Base-by-base conservation (phyloP, 2,797 vertebrate species). In the Amazonetta brasiliensis region DNA sequence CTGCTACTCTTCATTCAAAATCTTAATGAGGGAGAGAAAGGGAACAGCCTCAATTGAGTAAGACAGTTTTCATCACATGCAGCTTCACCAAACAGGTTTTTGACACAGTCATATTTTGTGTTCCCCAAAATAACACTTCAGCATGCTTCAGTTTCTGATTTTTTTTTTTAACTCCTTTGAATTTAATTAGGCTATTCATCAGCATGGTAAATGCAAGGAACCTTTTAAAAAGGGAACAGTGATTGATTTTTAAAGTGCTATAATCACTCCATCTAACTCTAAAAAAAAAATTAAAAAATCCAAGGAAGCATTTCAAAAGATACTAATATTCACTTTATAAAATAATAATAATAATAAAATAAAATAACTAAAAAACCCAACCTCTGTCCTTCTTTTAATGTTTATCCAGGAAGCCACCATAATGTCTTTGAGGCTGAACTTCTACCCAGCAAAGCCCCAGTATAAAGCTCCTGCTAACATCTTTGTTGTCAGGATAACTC, bases 181-280 rank as follows among this genome's bases (percentile, higher is more conserved):
- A 94, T 96, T 95, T 94, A 97, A 96, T 96, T 95, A 96, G 91
- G 80, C 41, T 94, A 94, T 97, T 96, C 92, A 96, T 95, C 95
- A 96, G 83, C 87, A 84, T 94, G 35, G 92, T 91, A 96, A 96
- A 94, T 87, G 92, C 74, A 90, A 91, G 91, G 92, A 94, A 91
- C 92, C 95, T 95, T 96, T 95, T 94, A 91, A 95, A 95, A 84
- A 68, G 64, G 56, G 83, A 96, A 84, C 28, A 76, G 85, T 90
- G 92, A 96, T 92, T 96, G 95, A 96, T 94, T 94, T 94, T 92
- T 94, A 91, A 95, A 97, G 83, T 86, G 85, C 63, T 94, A 89
- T 95, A 96, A 97, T 95, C 90, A 90, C 74, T 91, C 56, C 91
- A 90, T 71, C 89, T 90, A 91, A 63, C 67, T 87, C 59, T 81